These are phyloP conservation scores for Denticeps clupeoides DNA, from an alignment of 2,797 vertebrate species.

Conservation along the genomic window DNA sequence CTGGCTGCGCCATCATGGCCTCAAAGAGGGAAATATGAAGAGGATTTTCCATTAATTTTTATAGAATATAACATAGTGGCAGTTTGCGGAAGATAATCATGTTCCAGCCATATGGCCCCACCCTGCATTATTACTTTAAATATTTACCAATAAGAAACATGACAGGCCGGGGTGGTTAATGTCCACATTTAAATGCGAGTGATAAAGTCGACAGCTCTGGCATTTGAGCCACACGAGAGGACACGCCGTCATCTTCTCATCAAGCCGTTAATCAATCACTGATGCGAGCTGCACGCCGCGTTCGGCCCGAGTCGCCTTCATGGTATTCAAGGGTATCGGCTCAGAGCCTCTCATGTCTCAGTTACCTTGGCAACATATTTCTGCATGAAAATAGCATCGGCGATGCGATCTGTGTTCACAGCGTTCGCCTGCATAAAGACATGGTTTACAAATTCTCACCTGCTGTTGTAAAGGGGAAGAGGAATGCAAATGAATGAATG, in stretches of 20 bases:
- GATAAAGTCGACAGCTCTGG: background rate
- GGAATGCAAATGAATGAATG: too few relatives aligned
- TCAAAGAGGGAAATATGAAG: too few relatives aligned
- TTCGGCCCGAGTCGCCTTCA: constrained; percentile 30
- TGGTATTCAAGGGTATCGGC: constrained; percentile 47
- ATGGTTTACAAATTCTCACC: background rate
- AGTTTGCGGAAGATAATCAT: too few relatives aligned
- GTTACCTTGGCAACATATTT: constrained; percentile 73
- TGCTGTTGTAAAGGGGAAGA: constrained; percentile 11
- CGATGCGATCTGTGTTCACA: constrained; percentile 33
- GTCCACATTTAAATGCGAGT: background rate
- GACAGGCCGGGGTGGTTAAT: too few relatives aligned
- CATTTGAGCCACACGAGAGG: background rate
- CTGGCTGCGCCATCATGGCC: too few relatives aligned
- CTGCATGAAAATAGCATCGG: constrained; percentile 64
- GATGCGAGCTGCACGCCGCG: constrained; percentile 2
- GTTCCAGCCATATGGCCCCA: too few relatives aligned
- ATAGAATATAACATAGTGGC: too few relatives aligned
- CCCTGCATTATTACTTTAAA: too few relatives aligned
- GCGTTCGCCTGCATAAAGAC: constrained; percentile 13
- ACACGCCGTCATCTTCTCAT: constrained; percentile 12
- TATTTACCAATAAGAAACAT: too few relatives aligned
- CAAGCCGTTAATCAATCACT: constrained; percentile 15
- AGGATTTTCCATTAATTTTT: too few relatives aligned
- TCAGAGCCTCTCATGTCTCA: constrained; percentile 44